Conservation (phyloP, 2,888 invertebrate genomes). For the Panopea generosa region DNA sequence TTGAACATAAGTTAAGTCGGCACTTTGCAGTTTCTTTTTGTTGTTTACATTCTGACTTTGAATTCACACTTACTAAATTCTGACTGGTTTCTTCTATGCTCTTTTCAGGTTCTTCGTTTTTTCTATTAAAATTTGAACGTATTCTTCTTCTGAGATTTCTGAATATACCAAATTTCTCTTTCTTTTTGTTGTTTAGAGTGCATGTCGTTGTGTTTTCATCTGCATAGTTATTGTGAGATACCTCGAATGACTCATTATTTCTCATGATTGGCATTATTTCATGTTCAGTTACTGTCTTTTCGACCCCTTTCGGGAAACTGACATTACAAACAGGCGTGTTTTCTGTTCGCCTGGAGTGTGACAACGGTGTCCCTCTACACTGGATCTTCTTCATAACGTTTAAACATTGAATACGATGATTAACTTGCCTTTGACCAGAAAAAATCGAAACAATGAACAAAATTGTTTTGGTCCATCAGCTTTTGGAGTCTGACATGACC, state of each 20-base stretch:
- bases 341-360: conserved; percentile 42
- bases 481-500: conserved; percentile 31
- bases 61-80: conserved; percentile 34
- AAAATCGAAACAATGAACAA: conserved; percentile 29
- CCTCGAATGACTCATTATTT: conserved; percentile 57
- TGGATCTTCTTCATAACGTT: conserved; percentile 77
- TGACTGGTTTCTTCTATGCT: conserved; percentile 63
- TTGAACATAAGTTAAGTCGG: conserved; percentile 69
- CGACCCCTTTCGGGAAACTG: conserved; percentile 34
- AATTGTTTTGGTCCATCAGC: conserved; percentile 29
- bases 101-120: conserved; percentile 65
- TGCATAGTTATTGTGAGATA: conserved; percentile 58
- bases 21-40: conserved; percentile 72
- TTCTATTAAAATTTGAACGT: conserved; percentile 71
- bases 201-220: conserved; percentile 62
- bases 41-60: conserved; percentile 66
- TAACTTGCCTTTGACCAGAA: conserved; percentile 2
- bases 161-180: conserved; percentile 76
- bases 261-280: conserved; percentile 53
- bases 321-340: conserved; percentile 14
- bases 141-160: conserved; percentile 74
- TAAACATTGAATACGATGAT: neutral
- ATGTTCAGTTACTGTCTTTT: conserved; percentile 26
- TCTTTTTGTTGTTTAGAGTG: conserved; percentile 64
- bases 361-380: conserved; percentile 68